Base-by-base conservation (phyloP, 2,113 vertebrate species). In the Clupea harengus region DNA sequence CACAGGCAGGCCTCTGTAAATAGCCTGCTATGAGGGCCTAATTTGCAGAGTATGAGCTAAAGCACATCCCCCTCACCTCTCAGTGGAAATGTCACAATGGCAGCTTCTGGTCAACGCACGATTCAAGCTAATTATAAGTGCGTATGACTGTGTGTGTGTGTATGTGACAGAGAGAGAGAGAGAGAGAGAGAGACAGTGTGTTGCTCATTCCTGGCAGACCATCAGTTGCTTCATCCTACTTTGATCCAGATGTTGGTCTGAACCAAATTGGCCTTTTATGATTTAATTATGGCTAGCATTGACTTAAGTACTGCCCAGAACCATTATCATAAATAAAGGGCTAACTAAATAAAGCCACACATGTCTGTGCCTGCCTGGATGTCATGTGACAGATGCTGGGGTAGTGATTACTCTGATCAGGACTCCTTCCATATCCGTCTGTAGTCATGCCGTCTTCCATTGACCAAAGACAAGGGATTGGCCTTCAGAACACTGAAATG, bases 11-110 rank as follows among this genome's bases (percentile, higher is more conserved):
- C 17, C 28, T 46, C 46, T 84, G 75, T 18, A 84, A 45, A 84
- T 47, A 83, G 45, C 60, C 45, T 52, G 25, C 32, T 78, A 83
- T 17, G 18, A 10, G 81, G 50, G 81, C 83, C 60, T 80, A 86
- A 86, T 46, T 72, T 83, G 39, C 50, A 10, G 57, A 17, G 44
- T 78, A 39, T 15, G 7, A 15, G 20, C 44, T 52, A 6, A 22
- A 17, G 80, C 57, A 54, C 81, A 39, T 11, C 47, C 75, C 39
- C 20, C 72, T 78, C 72, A 39, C 72, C 72, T 78, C 72, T 17
- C 25, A 28, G 32, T 17, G 72, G 72, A 78, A 78, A 78, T 78
- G 72, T 15, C 72, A 78, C 28, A 11, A 78, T 32, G 72, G 28
- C 72, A 78, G 72, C 72, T 44, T 44, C 72, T 78, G 72, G 72